Conservation (phyloP, 1,140 invertebrate genomes). For the Drosophila sechellia region DNA sequence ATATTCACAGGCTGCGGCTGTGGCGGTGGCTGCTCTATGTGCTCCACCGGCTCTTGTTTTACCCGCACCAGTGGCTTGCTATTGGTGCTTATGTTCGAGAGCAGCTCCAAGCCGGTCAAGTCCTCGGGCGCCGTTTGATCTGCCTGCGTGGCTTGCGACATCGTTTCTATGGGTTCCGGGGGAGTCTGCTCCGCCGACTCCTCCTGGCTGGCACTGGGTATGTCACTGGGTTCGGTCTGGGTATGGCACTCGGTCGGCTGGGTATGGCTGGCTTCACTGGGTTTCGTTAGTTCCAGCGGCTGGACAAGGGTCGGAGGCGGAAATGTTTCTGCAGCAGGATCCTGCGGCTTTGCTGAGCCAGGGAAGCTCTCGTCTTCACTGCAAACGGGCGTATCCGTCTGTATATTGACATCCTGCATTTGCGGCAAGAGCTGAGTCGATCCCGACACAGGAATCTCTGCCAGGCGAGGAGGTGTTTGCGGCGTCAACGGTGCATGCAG, state of each 20-base stretch:
- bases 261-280: constrained; percentile 66
- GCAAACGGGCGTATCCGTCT: constrained; percentile 89
- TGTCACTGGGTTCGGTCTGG: constrained; percentile 67
- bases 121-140: constrained; percentile 85
- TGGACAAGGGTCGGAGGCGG: constrained; percentile 17
- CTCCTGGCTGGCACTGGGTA: constrained; percentile 65
- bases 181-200: constrained; percentile 32
- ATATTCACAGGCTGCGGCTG: constrained; percentile 48
- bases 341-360: constrained; percentile 26
- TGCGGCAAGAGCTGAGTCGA: constrained; percentile 75
- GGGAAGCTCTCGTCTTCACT: constrained; percentile 80
- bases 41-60: constrained; percentile 80
- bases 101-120: constrained; percentile 91
- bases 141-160: constrained; percentile 13
- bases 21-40: constrained; percentile 52
- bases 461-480: constrained; percentile 59
- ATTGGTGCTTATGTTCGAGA: constrained; percentile 90
- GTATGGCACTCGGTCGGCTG: constrained; percentile 74
- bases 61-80: constrained; percentile 68
- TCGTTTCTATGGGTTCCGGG: constrained; percentile 19
- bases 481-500: constrained; percentile 65
- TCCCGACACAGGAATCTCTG: constrained; percentile 23
- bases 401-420: constrained; percentile 92
- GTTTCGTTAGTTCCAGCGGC: constrained; percentile 76
- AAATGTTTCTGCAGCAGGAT: constrained; percentile 31